These are phyloP conservation scores for Smutsia gigantea DNA, from an alignment of 2,797 vertebrate genomes.

Conservation along the genomic window DNA sequence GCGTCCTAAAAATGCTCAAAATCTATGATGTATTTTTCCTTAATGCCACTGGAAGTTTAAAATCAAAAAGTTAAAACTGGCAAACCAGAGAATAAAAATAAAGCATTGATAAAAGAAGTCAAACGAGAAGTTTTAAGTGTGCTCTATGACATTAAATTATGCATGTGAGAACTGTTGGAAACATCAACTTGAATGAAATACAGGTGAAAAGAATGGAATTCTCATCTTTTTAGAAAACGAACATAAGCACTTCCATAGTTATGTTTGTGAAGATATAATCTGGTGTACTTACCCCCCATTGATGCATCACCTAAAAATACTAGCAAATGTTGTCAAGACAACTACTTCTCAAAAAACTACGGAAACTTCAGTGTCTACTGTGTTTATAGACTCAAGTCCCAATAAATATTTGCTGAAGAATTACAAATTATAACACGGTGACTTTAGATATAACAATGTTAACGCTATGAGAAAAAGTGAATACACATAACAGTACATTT, in stretches of 20 bases:
- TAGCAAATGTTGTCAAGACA: background rate
- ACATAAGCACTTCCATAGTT: background rate
- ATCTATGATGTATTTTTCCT: background rate
- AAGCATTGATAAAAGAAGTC: background rate
- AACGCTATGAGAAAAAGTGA: background rate
- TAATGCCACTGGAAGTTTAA: background rate
- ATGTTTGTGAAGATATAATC: background rate
- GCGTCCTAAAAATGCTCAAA: background rate
- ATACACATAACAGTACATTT: background rate
- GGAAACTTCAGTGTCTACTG: background rate
- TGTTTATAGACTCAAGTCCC: background rate
- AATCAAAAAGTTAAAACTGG: background rate
- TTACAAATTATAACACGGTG: background rate
- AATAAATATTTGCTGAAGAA: background rate
- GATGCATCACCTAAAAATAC: background rate
- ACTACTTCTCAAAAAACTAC: background rate
- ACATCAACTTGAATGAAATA: background rate
- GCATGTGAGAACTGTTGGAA: background rate
- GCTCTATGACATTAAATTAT: background rate
- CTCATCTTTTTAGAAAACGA: conserved; percentile 2
- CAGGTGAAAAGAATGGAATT: background rate
- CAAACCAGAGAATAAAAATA: background rate
- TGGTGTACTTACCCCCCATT: background rate
- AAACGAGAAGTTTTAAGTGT: background rate
- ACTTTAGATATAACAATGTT: background rate